Conservation (phyloP, 2,797 vertebrate species). For the Oreochromis grahami region DNA sequence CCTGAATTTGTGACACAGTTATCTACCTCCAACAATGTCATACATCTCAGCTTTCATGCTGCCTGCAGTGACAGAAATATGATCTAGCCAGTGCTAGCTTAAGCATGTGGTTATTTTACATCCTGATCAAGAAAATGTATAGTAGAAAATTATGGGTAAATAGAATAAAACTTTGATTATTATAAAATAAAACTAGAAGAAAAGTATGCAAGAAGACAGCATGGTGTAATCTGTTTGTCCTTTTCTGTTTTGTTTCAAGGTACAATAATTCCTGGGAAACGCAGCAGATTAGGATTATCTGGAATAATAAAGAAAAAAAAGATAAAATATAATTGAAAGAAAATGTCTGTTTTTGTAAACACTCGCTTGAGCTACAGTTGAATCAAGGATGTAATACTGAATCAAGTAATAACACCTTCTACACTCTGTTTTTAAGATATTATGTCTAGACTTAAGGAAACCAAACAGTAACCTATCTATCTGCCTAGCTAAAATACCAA, state of each 20-base stretch:
- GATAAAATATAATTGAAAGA: neutral
- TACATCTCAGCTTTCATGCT: neutral
- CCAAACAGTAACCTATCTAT: neutral
- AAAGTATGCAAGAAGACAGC: slow-evolving; percentile 6
- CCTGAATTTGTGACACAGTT: neutral
- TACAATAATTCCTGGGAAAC: slow-evolving; percentile 9
- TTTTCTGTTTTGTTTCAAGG: slow-evolving; percentile 14
- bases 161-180: neutral
- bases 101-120: neutral
- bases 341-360: neutral
- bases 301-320: neutral
- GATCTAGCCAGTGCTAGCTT: neutral
- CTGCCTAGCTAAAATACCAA: neutral
- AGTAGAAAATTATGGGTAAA: neutral
- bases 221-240: slow-evolving; percentile 12
- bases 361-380: neutral
- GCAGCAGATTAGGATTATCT: slow-evolving; percentile 48
- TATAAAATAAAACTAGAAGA: neutral
- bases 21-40: neutral
- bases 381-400: neutral
- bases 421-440: neutral
- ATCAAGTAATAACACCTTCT: neutral
- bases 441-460: neutral
- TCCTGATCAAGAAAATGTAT: neutral
- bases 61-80: neutral